phyloP scores from a whole-genome alignment of 2,888 invertebrate genomes.

The Zaprionus obscuricornis region DNA sequence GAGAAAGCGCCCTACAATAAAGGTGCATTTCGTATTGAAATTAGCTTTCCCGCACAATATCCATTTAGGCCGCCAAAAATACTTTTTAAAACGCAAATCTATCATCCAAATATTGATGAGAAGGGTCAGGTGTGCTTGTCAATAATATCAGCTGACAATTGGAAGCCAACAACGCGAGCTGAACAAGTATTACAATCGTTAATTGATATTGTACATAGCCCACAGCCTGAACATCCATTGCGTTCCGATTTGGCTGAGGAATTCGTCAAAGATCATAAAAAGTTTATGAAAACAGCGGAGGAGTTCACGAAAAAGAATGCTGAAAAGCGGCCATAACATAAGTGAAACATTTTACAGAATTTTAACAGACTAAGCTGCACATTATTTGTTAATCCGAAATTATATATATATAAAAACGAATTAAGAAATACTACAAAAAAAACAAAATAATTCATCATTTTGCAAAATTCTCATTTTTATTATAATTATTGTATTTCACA shows the following conservation, averaged over 20 bases:
- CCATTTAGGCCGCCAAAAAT: constrained; percentile 99
- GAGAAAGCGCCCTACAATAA: constrained; percentile 99
- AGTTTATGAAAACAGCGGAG: constrained; percentile 98
- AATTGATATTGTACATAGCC: constrained; percentile 97
- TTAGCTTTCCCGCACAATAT: constrained; percentile 99
- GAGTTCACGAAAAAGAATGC: constrained; percentile 98
- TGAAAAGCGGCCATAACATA: constrained; percentile 96
- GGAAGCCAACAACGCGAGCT: constrained; percentile 99
- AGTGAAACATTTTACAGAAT: not conserved
- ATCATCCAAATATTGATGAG: constrained; percentile 99
- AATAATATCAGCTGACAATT: constrained; percentile 98
- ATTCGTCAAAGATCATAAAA: constrained; percentile 97
- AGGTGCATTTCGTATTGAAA: constrained; percentile 98
- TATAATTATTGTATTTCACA: no score
- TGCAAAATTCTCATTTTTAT: no score
- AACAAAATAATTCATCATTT: not conserved
- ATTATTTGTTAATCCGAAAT: constrained; percentile 18
- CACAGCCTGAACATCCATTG: constrained; percentile 99
- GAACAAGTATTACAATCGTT: constrained; percentile 99
- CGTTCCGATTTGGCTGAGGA: constrained; percentile 98
- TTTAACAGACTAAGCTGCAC: not conserved
- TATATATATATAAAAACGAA: constrained; percentile 6
- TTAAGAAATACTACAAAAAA: no score
- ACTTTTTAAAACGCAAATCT: constrained; percentile 99
- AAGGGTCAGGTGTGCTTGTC: constrained; percentile 99